A percentile compares a stretch with the other conserved stretches of the same genome.
phyloP scores from a whole-genome alignment of 2,888 invertebrate species.

The Timema podura region DNA sequence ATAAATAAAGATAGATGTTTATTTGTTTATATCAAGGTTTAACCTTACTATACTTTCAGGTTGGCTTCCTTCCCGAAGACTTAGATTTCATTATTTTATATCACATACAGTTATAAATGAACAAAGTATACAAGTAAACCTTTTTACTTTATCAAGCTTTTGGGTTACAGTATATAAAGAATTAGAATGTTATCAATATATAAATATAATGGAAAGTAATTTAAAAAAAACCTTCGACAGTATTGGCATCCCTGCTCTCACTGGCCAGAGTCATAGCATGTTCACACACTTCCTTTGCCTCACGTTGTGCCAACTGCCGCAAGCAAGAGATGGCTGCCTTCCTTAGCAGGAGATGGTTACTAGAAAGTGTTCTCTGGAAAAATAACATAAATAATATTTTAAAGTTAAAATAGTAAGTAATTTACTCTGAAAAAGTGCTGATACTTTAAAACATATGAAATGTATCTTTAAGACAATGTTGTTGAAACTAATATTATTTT shows the following conservation, averaged over 20 bases:
- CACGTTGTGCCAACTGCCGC: slow-evolving; percentile 91
- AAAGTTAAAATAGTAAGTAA: too few species aligned
- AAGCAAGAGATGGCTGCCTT: slow-evolving; percentile 94
- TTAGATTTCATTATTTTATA: too few species aligned
- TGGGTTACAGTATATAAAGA: too few species aligned
- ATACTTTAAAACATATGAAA: slow-evolving; percentile 20
- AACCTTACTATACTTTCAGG: too few species aligned
- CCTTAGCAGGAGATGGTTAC: slow-evolving; percentile 83
- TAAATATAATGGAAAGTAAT: not conserved
- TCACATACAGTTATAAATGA: too few species aligned
- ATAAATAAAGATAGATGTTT: too few species aligned
- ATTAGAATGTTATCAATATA: too few species aligned
- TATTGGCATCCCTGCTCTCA: slow-evolving; percentile 55
- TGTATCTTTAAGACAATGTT: slow-evolving; percentile 10
- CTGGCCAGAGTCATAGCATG: slow-evolving; percentile 74
- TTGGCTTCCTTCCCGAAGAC: too few species aligned
- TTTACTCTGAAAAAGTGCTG: too few species aligned
- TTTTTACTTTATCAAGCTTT: too few species aligned
- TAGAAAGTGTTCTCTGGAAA: slow-evolving; percentile 74
- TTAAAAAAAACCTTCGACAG: slow-evolving; percentile 44
- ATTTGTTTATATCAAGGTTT: too few species aligned
- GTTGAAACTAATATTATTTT: not conserved
- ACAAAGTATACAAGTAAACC: too few species aligned
- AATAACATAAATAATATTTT: slow-evolving; percentile 22
- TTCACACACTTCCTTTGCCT: slow-evolving; percentile 93